These are phyloP conservation scores for Cnemophilus loriae DNA, from an alignment of 2,113 vertebrate genomes.

Conservation along the genomic window DNA sequence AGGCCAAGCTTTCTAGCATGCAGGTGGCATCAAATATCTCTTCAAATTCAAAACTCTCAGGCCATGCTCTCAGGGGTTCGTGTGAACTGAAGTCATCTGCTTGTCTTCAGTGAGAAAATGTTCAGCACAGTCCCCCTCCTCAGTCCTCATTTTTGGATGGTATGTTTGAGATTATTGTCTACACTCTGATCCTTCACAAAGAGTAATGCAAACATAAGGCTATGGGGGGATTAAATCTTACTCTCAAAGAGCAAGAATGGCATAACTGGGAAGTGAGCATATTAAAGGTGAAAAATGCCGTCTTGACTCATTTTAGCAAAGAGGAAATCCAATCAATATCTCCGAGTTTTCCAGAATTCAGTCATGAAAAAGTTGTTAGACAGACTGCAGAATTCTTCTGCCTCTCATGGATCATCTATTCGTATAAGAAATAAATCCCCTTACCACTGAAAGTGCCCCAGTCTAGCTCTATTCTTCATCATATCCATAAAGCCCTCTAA, in stretches of 20 bases:
- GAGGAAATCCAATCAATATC: not conserved
- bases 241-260: not conserved
- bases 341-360: not conserved
- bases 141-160: not conserved
- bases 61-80: rapidly evolving
- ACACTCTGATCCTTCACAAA: not conserved
- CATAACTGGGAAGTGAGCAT: not conserved
- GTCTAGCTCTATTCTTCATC: not conserved
- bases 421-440: not conserved
- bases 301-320: not conserved
- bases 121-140: not conserved
- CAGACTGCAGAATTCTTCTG: not conserved
- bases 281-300: not conserved
- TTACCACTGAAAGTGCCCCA: not conserved
- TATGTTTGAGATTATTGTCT: not conserved
- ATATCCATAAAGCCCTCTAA: not conserved
- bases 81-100: not conserved
- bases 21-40: not conserved
- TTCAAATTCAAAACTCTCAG: not conserved
- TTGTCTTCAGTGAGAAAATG: not conserved
- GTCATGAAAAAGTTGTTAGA: not conserved
- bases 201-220: not conserved
- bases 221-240: not conserved
- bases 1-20: not conserved
- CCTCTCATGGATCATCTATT: not conserved